Evolutionary conservation across 2,113 vertebrate genomes (phyloP).

Genomic region (Gila orcuttii): DNA sequence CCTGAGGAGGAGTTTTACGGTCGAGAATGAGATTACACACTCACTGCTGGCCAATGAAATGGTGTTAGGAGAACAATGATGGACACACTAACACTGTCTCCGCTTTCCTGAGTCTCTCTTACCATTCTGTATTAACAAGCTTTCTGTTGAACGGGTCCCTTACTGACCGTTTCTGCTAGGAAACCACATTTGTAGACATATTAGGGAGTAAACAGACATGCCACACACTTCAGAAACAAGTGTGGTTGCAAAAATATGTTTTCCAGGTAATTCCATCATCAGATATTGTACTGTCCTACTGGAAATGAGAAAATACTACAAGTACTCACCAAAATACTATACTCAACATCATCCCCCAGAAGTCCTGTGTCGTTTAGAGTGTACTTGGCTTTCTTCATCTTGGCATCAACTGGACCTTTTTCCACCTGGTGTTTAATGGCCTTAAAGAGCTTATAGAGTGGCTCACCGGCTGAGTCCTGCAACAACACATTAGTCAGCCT

Average conservation of each 20-base stretch:
- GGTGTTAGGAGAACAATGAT: constrained; percentile 3
- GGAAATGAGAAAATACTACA: too few species aligned
- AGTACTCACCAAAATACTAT: constrained; percentile 83
- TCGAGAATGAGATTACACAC: constrained; percentile 26
- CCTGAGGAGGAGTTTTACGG: constrained; percentile 1
- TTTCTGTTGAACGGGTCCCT: neutral
- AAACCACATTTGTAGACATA: neutral
- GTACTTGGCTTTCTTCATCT: constrained; percentile 95
- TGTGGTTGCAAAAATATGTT: neutral
- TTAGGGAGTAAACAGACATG: neutral
- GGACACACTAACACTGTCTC: neutral
- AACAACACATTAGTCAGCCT: constrained; percentile 40
- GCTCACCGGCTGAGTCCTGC: constrained; percentile 92
- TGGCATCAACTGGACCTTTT: constrained; percentile 93
- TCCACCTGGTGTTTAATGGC: constrained; percentile 97
- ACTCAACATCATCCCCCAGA: constrained; percentile 94
- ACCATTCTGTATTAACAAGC: constrained; percentile 1
- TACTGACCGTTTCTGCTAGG: neutral
- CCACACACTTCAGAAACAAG: neutral
- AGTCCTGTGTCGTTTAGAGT: constrained; percentile 95
- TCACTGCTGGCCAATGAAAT: constrained; percentile 20
- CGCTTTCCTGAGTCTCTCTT: neutral
- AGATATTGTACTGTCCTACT: neutral
- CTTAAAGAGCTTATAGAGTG: constrained; percentile 95
- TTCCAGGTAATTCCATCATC: neutral